Percentiles rank a stretch among this genome's conserved stretches.
phyloP scores from a whole-genome alignment of 2,797 vertebrate genomes.

The Sebastes diploproa region DNA sequence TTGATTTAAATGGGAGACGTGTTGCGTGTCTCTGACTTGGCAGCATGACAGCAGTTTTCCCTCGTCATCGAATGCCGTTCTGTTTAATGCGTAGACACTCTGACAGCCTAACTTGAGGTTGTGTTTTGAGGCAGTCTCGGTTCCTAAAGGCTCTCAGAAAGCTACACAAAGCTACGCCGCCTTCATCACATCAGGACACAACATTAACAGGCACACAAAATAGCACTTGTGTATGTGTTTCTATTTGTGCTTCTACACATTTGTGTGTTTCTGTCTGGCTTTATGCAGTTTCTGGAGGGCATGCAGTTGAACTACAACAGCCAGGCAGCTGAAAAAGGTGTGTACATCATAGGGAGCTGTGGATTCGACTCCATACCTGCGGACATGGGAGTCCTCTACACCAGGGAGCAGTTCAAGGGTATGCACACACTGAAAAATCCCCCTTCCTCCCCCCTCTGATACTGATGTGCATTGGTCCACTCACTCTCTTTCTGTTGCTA shows the following conservation, averaged over 20 bases:
- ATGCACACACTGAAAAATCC: background rate
- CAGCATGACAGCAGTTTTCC: conserved; percentile 19
- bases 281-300: conserved; percentile 90
- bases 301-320: conserved; percentile 90
- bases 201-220: too few relatives aligned
- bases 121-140: background rate
- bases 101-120: background rate
- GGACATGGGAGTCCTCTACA: conserved; percentile 95
- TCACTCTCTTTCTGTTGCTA: background rate
- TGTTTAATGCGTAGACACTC: background rate
- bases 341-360: conserved; percentile 93
- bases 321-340: conserved; percentile 89
- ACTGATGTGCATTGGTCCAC: background rate
- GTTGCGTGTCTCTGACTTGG: conserved; percentile 30
- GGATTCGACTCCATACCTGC: conserved; percentile 98
- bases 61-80: background rate
- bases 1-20: conserved; percentile 39
- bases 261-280: conserved; percentile 7
- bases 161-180: background rate
- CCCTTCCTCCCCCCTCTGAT: background rate
- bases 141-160: background rate
- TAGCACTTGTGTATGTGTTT: background rate
- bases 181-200: background rate
- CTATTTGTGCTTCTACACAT: background rate
- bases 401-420: conserved; percentile 93